Percentiles rank a stretch among this genome's conserved stretches.
Evolutionary conservation across 2,888 invertebrate species (phyloP).

Genomic region (Smittia aterrima): DNA sequence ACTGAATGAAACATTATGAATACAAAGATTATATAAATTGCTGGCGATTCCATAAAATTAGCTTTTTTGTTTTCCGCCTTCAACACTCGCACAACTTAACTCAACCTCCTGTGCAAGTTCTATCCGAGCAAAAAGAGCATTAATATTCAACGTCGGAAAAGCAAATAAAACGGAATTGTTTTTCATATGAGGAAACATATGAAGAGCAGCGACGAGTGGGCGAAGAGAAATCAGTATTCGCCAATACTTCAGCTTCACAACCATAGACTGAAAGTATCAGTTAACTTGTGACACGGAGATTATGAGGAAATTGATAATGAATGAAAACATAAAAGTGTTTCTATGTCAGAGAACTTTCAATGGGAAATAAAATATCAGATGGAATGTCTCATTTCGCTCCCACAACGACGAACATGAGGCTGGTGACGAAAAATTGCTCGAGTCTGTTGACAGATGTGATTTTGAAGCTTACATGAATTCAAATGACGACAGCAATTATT

Average conservation of each 20-base stretch:
- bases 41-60: slow-evolving; percentile 10
- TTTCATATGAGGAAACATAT: not conserved
- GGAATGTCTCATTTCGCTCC: not conserved
- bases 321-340: not conserved
- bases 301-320: slow-evolving; percentile 4
- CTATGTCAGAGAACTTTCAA: not conserved
- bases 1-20: slow-evolving; percentile 21
- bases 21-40: slow-evolving; percentile 13
- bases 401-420: too few species aligned
- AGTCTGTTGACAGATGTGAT: too few species aligned
- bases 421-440: too few species aligned
- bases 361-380: not conserved
- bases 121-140: not conserved
- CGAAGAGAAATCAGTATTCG: not conserved
- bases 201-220: not conserved
- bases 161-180: not conserved
- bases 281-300: not conserved
- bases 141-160: not conserved
- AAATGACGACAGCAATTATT: too few species aligned
- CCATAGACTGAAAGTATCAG: not conserved
- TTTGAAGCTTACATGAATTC: too few species aligned
- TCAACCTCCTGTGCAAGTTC: too few species aligned
- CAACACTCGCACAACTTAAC: not conserved
- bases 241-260: not conserved
- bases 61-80: slow-evolving; percentile 12